Conservation (phyloP, 2,113 vertebrate species). For the Ctenodactylus gundi region DNA sequence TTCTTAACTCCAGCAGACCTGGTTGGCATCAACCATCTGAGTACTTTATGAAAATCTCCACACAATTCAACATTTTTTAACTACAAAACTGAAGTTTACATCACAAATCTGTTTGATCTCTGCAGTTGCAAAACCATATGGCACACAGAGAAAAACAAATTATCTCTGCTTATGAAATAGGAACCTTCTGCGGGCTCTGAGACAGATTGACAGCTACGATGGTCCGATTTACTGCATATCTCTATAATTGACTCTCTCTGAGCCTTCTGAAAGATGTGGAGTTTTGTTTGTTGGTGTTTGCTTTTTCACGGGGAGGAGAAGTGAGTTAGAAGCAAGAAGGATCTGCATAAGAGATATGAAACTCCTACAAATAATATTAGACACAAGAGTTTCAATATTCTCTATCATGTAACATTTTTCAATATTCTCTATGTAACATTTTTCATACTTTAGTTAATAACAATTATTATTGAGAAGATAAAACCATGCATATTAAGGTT, state of each 20-base stretch:
- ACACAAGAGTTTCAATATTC: background rate
- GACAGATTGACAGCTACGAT: conserved; percentile 66
- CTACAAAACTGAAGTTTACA: conserved; percentile 74
- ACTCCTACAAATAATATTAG: background rate
- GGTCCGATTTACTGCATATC: conserved; percentile 49
- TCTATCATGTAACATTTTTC: background rate
- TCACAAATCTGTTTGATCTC: conserved; percentile 79
- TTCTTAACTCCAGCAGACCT: conserved; percentile 61
- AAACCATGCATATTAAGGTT: conserved; percentile 30
- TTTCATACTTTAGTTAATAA: conserved; percentile 34
- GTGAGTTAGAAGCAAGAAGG: background rate
- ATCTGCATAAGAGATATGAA: background rate
- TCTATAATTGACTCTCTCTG: conserved; percentile 68
- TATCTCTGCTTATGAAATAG: conserved; percentile 79
- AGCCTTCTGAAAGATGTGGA: conserved; percentile 49
- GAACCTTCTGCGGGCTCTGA: conserved; percentile 72
- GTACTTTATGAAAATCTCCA: conserved; percentile 72
- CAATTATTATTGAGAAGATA: conserved; percentile 25
- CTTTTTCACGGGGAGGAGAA: background rate
- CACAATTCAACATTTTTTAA: conserved; percentile 54
- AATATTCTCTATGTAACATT: background rate
- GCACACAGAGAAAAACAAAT: conserved; percentile 79
- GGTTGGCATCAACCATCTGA: conserved; percentile 62
- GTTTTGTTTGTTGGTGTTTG: background rate
- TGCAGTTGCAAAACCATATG: conserved; percentile 80